Evolutionary conservation across 2,888 invertebrate genomes (phyloP).

Genomic region (Drosophila fungiperda): DNA sequence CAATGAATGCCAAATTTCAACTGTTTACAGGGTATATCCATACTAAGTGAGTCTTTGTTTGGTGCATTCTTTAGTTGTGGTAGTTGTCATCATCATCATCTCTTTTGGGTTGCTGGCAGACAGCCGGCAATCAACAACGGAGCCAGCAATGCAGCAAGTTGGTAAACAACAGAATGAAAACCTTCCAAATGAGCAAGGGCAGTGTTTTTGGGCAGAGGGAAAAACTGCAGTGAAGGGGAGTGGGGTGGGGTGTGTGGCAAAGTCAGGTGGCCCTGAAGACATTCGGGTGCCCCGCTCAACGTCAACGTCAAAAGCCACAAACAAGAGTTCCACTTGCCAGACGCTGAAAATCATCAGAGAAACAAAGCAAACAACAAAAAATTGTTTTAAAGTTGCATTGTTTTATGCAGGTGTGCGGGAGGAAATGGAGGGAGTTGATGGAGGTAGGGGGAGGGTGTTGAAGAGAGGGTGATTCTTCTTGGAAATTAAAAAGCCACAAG

Average conservation of each 20-base stretch:
- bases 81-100: conserved; percentile 16
- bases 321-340: conserved; percentile 39
- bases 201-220: neutral
- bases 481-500: conserved; percentile 62
- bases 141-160: conserved; percentile 73
- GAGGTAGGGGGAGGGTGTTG: neutral
- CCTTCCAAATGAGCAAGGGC: conserved; percentile 24
- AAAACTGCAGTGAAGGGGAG: neutral
- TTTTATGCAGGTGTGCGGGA: conserved; percentile 44
- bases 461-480: neutral
- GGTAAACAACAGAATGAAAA: conserved; percentile 61
- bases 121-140: conserved; percentile 76
- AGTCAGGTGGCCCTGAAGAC: conserved; percentile 51
- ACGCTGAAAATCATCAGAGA: conserved; percentile 28
- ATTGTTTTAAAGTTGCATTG: conserved; percentile 74
- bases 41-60: no score
- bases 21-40: conserved; percentile 15
- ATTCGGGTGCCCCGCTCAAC: conserved; percentile 19
- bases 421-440: neutral
- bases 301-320: conserved; percentile 61
- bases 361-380: conserved; percentile 34
- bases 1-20: neutral
- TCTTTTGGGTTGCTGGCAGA: conserved; percentile 44
- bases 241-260: conserved; percentile 7
- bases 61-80: neutral